Conservation (phyloP, 2,888 invertebrate genomes). For the Tiliacea citrago region DNA sequence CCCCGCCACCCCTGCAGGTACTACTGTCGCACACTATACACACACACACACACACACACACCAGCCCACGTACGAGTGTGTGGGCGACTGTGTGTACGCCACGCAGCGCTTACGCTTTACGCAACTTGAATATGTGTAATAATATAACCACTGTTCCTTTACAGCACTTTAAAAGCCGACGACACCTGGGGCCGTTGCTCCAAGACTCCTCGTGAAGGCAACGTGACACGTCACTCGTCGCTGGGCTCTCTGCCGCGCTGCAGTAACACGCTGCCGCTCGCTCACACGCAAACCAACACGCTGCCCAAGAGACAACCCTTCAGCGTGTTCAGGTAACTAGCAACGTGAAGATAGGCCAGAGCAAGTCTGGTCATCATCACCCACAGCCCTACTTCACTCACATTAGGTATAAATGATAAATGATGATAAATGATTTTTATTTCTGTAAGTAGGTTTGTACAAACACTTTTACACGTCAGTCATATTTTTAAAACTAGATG, state of each 20-base stretch:
- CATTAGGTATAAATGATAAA: too few relatives aligned
- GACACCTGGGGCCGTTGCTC: conserved; percentile 31
- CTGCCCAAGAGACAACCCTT: conserved; percentile 70
- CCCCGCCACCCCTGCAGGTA: too few relatives aligned
- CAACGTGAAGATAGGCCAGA: neutral
- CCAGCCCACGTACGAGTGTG: too few relatives aligned
- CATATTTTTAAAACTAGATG: too few relatives aligned
- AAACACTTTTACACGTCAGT: too few relatives aligned
- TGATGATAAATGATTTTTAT: too few relatives aligned
- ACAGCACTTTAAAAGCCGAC: conserved; percentile 61
- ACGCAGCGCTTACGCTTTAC: neutral
- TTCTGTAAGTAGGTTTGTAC: too few relatives aligned
- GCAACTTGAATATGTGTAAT: neutral
- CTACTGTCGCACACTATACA: too few relatives aligned
- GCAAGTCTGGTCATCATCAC: neutral
- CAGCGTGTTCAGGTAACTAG: conserved; percentile 40
- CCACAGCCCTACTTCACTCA: too few relatives aligned
- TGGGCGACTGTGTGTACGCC: too few relatives aligned
- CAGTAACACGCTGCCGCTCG: conserved; percentile 42
- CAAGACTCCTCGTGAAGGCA: conserved; percentile 21
- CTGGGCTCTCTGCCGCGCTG: conserved; percentile 78
- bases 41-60: too few relatives aligned
- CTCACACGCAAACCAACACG: conserved; percentile 42
- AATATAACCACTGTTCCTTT: neutral
- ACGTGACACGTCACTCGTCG: conserved; percentile 80